Conservation (phyloP, 2,113 vertebrate genomes). For the Brachypodius melanocephalos region DNA sequence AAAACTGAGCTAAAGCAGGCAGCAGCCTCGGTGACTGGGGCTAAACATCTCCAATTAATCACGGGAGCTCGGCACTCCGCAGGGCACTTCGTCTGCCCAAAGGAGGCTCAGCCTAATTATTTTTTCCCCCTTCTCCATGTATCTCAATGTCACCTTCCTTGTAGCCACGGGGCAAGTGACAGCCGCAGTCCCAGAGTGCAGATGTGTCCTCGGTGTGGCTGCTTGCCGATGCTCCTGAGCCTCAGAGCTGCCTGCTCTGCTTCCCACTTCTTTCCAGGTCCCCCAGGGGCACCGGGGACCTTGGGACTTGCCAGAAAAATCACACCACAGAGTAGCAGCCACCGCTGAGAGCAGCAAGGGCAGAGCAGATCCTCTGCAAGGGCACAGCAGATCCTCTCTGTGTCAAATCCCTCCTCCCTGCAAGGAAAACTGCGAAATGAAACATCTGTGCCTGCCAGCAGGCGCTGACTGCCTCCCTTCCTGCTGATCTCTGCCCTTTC, state of each 20-base stretch:
- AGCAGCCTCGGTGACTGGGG: rapidly evolving
- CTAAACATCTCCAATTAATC: constrained; percentile 10
- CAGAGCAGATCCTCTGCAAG: neutral
- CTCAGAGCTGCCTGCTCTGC: neutral
- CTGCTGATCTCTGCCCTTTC: neutral
- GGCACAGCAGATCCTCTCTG: neutral
- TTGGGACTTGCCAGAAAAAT: neutral
- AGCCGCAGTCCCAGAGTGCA: neutral
- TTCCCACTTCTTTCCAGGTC: neutral
- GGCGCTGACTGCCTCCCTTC: rapidly evolving
- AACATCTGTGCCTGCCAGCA: neutral
- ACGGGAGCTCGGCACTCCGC: neutral
- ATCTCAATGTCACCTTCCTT: constrained; percentile 60
- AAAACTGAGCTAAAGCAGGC: neutral
- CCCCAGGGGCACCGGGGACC: neutral
- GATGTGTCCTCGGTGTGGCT: neutral
- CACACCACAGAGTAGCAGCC: neutral
- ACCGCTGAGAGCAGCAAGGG: neutral
- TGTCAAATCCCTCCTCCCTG: neutral
- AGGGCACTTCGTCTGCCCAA: neutral
- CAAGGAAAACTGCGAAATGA: neutral
- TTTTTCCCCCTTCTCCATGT: neutral
- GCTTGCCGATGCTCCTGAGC: neutral
- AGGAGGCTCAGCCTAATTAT: constrained; percentile 43
- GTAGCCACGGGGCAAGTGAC: neutral